A percentile compares a stretch with the other conserved stretches of the same genome.
phyloP scores from a whole-genome alignment of 2,113 vertebrate species.

The Thermophis baileyi region DNA sequence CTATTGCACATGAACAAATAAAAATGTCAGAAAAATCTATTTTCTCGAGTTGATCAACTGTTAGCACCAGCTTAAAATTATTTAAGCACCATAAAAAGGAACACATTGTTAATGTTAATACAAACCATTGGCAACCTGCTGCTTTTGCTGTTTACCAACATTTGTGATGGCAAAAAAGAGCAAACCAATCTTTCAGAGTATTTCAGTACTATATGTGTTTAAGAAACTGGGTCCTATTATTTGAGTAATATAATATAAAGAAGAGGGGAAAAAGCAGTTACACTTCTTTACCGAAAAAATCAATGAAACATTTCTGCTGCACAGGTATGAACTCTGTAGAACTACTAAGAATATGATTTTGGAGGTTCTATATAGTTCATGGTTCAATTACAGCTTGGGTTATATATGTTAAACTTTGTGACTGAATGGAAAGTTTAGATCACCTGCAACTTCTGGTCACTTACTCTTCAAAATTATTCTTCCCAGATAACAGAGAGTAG shows the following conservation, averaged over 20 bases:
- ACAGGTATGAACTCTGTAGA: neutral
- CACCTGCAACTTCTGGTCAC: neutral
- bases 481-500: neutral
- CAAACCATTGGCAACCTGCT: neutral
- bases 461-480: neutral
- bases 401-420: neutral
- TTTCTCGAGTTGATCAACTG: slow-evolving; percentile 49
- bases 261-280: neutral
- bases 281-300: neutral
- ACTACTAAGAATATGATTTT: neutral
- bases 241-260: neutral
- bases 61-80: slow-evolving; percentile 30
- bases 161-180: slow-evolving; percentile 16
- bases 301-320: neutral
- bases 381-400: neutral
- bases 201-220: neutral
- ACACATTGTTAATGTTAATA: slow-evolving; percentile 37
- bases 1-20: slow-evolving; percentile 50
- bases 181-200: neutral
- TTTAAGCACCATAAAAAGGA: slow-evolving; percentile 34
- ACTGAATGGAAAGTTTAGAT: neutral
- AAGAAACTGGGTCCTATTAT: neutral
- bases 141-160: slow-evolving; percentile 26
- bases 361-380: neutral
- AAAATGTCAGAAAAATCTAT: slow-evolving; percentile 59